These are phyloP conservation scores for Cotesia typhae DNA, from an alignment of 1,140 invertebrate species.

Conservation along the genomic window DNA sequence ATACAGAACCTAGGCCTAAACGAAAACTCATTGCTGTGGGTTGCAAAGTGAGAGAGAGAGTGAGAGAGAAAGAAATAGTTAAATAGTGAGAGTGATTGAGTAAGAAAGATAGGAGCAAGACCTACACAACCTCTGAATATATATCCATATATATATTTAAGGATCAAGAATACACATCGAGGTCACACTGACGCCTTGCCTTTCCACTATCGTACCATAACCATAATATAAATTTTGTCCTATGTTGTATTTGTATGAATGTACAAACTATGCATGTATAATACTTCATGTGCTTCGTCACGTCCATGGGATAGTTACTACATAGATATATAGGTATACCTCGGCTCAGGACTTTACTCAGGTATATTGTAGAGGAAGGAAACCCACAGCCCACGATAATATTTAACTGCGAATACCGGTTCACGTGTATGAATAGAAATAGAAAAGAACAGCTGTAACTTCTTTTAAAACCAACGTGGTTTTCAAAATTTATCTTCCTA, in stretches of 20 bases:
- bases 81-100: too few species aligned
- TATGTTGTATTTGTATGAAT: slow-evolving; percentile 1
- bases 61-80: not conserved
- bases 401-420: slow-evolving; percentile 26
- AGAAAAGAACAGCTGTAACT: slow-evolving; percentile 35
- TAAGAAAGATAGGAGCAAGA: too few species aligned
- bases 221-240: not conserved
- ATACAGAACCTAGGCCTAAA: too few species aligned
- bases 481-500: slow-evolving; percentile 7
- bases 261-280: not conserved
- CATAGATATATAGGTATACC: too few species aligned
- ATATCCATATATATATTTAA: not conserved
- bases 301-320: slow-evolving; percentile 17
- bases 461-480: not conserved
- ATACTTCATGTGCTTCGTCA: slow-evolving; percentile 26
- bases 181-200: not conserved
- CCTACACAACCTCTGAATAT: too few species aligned
- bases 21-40: not conserved
- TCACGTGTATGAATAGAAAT: slow-evolving; percentile 28
- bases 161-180: slow-evolving; percentile 14
- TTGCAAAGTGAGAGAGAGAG: not conserved
- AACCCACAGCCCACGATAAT: slow-evolving; percentile 10
- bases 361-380: slow-evolving; percentile 17
- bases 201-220: not conserved
- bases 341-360: not conserved